Base-by-base conservation (phyloP, 2,888 invertebrate genomes). In the Notodonta dromedarius region DNA sequence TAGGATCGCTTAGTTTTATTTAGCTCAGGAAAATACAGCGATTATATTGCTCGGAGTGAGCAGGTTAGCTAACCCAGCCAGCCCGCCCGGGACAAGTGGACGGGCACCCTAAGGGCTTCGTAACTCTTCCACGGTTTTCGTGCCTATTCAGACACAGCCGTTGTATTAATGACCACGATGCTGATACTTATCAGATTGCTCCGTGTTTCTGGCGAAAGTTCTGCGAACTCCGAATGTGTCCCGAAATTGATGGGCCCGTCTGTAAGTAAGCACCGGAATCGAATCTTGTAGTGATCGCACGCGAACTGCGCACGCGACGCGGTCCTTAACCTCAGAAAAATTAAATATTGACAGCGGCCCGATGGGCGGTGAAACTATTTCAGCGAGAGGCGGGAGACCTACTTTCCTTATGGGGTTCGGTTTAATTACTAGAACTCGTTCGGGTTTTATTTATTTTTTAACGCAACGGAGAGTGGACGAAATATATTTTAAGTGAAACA, bases 151-250 rank as follows among this genome's bases (percentile, higher is more conserved):
- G 60, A 74, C 68, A 59, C 52, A 67, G 70, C 68, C 56, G 69
- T 76, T 65, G 74, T 79, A 79, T 79, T 81, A 81, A 82, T 72
- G 76, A 74, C 69, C 64, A 70, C 63, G 50, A 60, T 60, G 63
- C 66, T 74, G 88, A 90, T 89, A 83, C 85, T 82, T 86, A 89
- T 90, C 88, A 82, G 84, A 80, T 78, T 74, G 70, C 69, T 82
- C 79, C 83, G 78, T 85, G 87, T 82, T 86, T 80, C 84, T 83
- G 88, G 91, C 86, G 89, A 92, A 92, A 93, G 90, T 92, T 91
- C 88, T 76, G 82, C 84, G 88, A 88, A 88, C 79, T 78, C 77
- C 82, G 84, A 86, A 87, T 87, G 83, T 87, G 86, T 86, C 84
- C 86, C 81, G 82, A 87, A 88, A 92, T 91, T 90, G 90, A 91